A percentile compares a stretch with the other conserved stretches of the same genome.
These are phyloP conservation scores for Sebastes nivosus DNA, from an alignment of 2,797 vertebrate species.

Conservation along the genomic window DNA sequence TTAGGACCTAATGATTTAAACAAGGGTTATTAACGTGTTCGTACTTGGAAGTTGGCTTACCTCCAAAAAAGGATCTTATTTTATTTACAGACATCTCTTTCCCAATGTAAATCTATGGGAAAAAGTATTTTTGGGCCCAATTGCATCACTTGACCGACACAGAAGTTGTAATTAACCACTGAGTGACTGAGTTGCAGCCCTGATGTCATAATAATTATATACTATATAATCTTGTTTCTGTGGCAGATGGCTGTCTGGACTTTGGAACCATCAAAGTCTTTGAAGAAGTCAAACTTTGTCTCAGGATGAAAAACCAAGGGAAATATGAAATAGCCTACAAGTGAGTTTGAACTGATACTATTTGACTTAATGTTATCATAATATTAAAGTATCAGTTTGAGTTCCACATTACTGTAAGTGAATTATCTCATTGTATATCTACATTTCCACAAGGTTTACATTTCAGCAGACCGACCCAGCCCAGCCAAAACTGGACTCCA, in stretches of 20 bases:
- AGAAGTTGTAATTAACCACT: neutral
- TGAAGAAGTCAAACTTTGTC: slow-evolving; percentile 80
- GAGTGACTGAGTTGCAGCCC: neutral
- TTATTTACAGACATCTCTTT: too few species aligned
- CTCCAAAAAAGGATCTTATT: too few species aligned
- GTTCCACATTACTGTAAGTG: neutral
- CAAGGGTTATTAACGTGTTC: too few species aligned
- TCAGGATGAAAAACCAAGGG: slow-evolving; percentile 90
- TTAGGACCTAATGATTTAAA: too few species aligned
- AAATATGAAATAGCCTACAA: slow-evolving; percentile 88
- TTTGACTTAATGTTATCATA: neutral
- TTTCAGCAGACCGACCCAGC: slow-evolving; percentile 65
- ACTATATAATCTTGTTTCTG: slow-evolving; percentile 43
- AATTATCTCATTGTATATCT: too few species aligned
- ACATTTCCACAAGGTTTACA: slow-evolving; percentile 80
- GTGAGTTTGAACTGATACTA: slow-evolving; percentile 73
- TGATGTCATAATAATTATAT: neutral
- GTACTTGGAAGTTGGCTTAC: too few species aligned
- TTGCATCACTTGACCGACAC: too few species aligned
- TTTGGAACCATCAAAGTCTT: slow-evolving; percentile 87
- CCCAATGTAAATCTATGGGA: too few species aligned
- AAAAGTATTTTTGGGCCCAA: too few species aligned
- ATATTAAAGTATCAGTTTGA: neutral
- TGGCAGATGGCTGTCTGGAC: slow-evolving; percentile 83
- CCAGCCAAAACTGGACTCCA: slow-evolving; percentile 68